phyloP scores from a whole-genome alignment of 2,797 vertebrate genomes.

The Hemibagrus guttatus region DNA sequence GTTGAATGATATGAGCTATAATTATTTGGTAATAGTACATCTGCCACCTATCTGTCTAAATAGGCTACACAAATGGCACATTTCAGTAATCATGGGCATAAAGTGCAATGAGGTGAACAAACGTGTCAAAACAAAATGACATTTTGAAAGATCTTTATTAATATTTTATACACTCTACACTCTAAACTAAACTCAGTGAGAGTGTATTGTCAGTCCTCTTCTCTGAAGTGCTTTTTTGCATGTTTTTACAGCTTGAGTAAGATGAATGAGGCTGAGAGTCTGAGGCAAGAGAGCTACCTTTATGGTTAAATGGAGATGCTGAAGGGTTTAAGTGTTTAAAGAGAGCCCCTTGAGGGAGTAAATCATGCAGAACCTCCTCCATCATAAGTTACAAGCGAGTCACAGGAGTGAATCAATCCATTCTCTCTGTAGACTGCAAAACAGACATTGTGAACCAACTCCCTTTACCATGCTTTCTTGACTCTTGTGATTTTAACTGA shows the following conservation, averaged over 20 bases:
- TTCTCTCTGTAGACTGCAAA: background rate
- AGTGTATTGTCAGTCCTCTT: background rate
- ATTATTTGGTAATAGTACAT: background rate
- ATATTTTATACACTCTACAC: background rate
- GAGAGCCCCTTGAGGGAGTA: background rate
- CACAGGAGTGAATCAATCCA: background rate
- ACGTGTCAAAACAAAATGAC: background rate
- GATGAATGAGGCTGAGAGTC: conserved; percentile 28
- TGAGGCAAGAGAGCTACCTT: background rate
- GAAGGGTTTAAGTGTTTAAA: conserved; percentile 39
- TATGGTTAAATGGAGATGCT: conserved; percentile 26
- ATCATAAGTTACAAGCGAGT: conserved; percentile 10
- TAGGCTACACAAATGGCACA: background rate
- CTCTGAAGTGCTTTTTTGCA: background rate
- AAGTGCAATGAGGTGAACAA: background rate
- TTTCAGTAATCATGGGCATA: background rate
- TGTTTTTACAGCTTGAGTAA: background rate
- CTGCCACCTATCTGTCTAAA: background rate
- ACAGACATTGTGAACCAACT: background rate
- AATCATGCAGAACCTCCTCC: conserved; percentile 25
- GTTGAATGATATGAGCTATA: background rate
- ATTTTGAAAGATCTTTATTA: background rate
- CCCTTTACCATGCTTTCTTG: background rate
- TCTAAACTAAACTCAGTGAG: background rate
- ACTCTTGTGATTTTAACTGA: background rate